Evolutionary conservation across 2,113 vertebrate genomes (phyloP).

Genomic region (Cryptoleucopteryx plumbea): DNA sequence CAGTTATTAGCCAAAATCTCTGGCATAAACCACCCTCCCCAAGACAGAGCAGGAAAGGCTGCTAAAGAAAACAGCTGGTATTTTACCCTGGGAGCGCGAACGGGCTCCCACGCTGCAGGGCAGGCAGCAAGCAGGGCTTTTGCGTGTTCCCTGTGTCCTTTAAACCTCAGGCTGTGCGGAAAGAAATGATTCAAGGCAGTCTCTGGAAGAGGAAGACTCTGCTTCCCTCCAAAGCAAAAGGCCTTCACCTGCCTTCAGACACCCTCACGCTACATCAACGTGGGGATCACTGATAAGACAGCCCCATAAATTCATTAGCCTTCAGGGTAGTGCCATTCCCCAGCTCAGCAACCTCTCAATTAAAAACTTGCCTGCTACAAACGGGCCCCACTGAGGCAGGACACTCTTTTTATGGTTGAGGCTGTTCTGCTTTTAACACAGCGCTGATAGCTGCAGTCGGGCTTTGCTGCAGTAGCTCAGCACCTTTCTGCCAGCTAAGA

Average conservation of each 20-base stretch:
- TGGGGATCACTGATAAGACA: fast-evolving
- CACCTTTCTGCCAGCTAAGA: neutral
- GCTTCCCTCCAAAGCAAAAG: neutral
- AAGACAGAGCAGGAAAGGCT: neutral
- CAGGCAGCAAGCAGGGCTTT: fast-evolving
- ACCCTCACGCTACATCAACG: fast-evolving
- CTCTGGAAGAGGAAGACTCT: neutral
- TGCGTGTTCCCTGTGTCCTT: neutral
- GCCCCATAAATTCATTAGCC: neutral
- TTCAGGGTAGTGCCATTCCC: neutral
- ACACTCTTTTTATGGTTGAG: fast-evolving
- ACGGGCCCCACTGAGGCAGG: fast-evolving
- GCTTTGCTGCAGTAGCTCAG: neutral
- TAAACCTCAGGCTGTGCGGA: neutral
- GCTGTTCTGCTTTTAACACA: neutral
- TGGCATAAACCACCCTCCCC: neutral
- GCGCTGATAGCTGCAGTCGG: fast-evolving
- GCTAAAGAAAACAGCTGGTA: neutral
- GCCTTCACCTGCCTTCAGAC: too few relatives aligned
- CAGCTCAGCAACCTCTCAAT: neutral
- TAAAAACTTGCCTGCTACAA: neutral
- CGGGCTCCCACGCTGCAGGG: fast-evolving
- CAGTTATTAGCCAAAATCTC: neutral
- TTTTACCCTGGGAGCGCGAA: neutral
- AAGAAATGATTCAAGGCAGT: neutral